A percentile compares a stretch with the other conserved stretches of the same genome.
Evolutionary conservation across 2,888 invertebrate genomes (phyloP).

Genomic region (Stramonita haemastoma): DNA sequence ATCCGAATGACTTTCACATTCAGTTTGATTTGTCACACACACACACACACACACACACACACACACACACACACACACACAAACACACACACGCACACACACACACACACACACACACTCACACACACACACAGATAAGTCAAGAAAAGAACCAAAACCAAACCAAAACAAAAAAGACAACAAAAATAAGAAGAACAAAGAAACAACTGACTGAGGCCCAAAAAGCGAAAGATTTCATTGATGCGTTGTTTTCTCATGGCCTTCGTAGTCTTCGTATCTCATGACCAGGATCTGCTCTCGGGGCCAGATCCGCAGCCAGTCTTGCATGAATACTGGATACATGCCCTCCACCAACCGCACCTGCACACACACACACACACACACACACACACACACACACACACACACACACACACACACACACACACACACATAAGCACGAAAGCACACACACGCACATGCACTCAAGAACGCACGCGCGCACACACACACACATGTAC

Average conservation of each 20-base stretch:
- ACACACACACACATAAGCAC: not conserved
- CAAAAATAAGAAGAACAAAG: not conserved
- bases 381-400: not conserved
- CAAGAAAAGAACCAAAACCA: not conserved
- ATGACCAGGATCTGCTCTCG: conserved; percentile 29
- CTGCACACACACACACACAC: not conserved
- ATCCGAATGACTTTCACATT: no score
- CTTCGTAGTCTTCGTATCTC: conserved; percentile 34
- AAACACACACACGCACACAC: no score
- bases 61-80: no score
- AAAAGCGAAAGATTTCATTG: not conserved
- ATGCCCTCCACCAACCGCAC: conserved; percentile 28
- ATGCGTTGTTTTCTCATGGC: not conserved
- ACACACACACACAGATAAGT: no score
- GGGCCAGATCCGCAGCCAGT: conserved; percentile 38
- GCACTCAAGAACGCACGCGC: not conserved
- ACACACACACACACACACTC: no score
- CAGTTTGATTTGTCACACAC: no score
- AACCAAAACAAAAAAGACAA: not conserved
- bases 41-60: no score
- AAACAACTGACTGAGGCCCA: conserved; percentile 8
- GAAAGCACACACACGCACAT: not conserved
- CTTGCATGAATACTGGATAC: conserved; percentile 30
- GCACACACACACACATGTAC: not conserved
- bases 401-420: not conserved